Conservation (phyloP, 2,113 vertebrate genomes). For the Phaethon lepturus region DNA sequence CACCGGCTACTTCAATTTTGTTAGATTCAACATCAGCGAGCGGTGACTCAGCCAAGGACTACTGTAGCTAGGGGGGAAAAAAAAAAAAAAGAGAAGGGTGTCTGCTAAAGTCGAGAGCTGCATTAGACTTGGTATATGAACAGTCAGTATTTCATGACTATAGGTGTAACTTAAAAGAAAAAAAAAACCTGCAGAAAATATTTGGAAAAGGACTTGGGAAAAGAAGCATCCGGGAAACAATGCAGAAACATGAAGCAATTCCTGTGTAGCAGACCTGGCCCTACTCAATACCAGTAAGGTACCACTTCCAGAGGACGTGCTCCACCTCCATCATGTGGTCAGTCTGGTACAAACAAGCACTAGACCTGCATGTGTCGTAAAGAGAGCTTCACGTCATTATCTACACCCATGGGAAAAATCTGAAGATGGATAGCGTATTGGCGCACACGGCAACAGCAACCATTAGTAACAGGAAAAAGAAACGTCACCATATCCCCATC, state of each 20-base stretch:
- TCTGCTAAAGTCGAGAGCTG: not conserved
- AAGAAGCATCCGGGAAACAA: not conserved
- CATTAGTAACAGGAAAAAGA: not conserved
- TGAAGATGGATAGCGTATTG: not conserved
- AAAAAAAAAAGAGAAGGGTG: not conserved
- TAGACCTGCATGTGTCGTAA: not conserved
- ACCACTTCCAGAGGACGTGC: accelerated
- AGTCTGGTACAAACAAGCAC: not conserved
- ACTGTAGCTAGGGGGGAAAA: not conserved
- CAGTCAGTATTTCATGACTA: not conserved
- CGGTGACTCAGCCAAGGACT: not conserved
- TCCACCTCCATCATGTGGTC: not conserved
- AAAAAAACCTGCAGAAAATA: not conserved
- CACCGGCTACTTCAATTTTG: not conserved
- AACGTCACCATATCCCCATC: not conserved
- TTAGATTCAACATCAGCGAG: not conserved
- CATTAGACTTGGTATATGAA: not conserved
- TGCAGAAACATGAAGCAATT: not conserved
- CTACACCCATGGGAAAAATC: not conserved
- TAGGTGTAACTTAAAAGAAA: not conserved
- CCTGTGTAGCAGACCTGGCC: not conserved
- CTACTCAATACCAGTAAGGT: not conserved
- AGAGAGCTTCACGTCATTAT: not conserved
- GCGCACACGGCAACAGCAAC: not conserved
- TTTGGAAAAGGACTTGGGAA: not conserved